Evolutionary conservation across 1,140 invertebrate species (phyloP).

Genomic region (Trachymyrmex septentrionalis): DNA sequence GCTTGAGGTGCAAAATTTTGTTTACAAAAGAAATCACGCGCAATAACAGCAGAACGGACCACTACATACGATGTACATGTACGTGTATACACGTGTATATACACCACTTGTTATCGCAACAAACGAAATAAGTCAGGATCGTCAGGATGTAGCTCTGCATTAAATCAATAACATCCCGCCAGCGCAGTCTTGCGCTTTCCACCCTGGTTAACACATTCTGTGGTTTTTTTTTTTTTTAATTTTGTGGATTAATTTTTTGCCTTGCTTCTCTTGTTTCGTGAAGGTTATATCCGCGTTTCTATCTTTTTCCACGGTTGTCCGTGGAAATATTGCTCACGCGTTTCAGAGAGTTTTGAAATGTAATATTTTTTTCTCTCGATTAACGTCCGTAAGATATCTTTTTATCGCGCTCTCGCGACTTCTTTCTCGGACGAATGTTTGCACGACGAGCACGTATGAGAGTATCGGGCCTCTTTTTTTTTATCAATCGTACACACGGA

Average conservation of each 20-base stretch:
- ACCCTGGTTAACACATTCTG: neutral
- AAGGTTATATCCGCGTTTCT: constrained; percentile 33
- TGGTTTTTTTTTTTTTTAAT: neutral
- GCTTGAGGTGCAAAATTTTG: constrained; percentile 22
- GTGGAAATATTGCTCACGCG: neutral
- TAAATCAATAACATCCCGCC: neutral
- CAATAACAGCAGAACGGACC: neutral
- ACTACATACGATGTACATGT: neutral
- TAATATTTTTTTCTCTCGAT: neutral
- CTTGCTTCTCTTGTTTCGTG: constrained; percentile 2
- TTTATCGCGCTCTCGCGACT: neutral
- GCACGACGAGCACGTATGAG: constrained; percentile 27
- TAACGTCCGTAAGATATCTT: neutral
- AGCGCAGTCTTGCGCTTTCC: neutral
- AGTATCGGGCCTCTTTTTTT: constrained; percentile 34
- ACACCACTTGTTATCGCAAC: constrained; percentile 5
- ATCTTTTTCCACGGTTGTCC: neutral
- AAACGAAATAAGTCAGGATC: neutral
- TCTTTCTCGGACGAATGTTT: constrained; percentile 18
- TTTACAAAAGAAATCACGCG: constrained; percentile 42
- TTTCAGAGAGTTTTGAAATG: neutral
- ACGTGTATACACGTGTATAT: neutral
- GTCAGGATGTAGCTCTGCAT: neutral
- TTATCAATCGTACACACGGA: constrained; percentile 54
- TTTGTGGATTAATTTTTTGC: neutral